Evolutionary conservation across 2,888 invertebrate genomes (phyloP), one percentile per base, ranked within the genome.

Genomic region (Drosophila mayaguana): DNA sequence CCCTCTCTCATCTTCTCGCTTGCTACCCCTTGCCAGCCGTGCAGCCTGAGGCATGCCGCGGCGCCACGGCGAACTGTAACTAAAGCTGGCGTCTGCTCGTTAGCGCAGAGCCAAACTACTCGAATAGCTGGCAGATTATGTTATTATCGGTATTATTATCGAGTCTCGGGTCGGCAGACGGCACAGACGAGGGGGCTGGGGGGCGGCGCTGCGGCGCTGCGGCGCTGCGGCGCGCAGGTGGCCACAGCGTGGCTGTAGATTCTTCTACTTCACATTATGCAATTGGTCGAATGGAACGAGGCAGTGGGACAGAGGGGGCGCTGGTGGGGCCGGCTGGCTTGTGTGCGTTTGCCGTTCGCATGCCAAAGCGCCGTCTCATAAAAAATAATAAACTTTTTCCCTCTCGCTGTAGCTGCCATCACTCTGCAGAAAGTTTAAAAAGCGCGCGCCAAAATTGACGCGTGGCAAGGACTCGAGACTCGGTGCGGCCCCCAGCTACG

Each of bases 91-190:
- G 55, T 53, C 66, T 64, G 71, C 71, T 77, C 63, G 77, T 80
- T 80, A 82, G 67, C 60, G 60, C 40, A 38, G 43, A 45, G 16
- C 32, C 12, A 22, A 63, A 64, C 53, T 66, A 45, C 46, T 46
- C 51, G 18, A 25, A 25, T 32, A 53, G 32, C 45, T 65, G 65
- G 53, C 76, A 73, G 85, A 89, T 89, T 86, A 88, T 85, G 88
- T 80, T 86, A 89, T 86, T 86, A 89, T 89, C 88, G 88, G 86
- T 80, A 71, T 89, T 85, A 89, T 83, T 89, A 88, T 89, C 80
- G 80, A 88, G 61, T 79, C 66, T 68, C 63, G 72, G 59, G 75
- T 69, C 63, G 57, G 32, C 28, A 16, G 51, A 8, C 16, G 46
- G 46, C 18, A 8, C 28, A 28, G 28, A 8, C 8, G 28, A 8